Evolutionary conservation across 2,888 invertebrate species (phyloP), one percentile per base, ranked within the genome.

Genomic region (Lasioglossum zephyrum): DNA sequence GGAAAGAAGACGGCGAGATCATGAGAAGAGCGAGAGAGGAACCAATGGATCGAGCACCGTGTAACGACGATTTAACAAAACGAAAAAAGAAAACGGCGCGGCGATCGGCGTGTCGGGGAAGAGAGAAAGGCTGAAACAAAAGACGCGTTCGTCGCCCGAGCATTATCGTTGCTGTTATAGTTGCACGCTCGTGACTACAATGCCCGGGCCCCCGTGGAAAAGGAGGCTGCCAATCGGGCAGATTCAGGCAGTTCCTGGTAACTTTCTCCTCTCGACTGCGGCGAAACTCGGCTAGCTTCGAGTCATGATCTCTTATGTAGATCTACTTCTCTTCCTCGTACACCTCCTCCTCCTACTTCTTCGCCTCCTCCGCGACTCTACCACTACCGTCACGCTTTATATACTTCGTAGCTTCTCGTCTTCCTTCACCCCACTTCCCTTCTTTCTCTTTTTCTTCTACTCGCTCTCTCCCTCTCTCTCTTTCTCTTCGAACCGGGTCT

Each of bases 251-350:
- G 93, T 92, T 92, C 91, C 92, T 91, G 92, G 86, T 91, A 93
- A 94, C 94, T 94, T 94, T 94, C 94, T 93, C 94, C 92, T 91
- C 87, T 91, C 81, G 86, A 79, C 75, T 77, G 82, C 89, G 88
- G 89, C 91, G 93, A 94, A 94, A 94, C 94, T 94, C 93, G 93
- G 89, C 93, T 93, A 92, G 92, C 90, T 74, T 77, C 92, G 90
- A 93, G 93, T 93, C 94, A 92, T 93, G 93, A 93, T 93, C 93
- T 92, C 92, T 92, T 91, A 91, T 92, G 92, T 92, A 92, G 93
- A 92, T 92, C 92, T 87, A 87, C 90, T 87, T 88, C 87, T 87
- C 49, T 47, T 79, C 83, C 79, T 79, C 79, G 41, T 84, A 69
- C 73, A 69, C 79, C 57, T 57, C 57, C 57, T 57, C 57, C 53